Conservation (phyloP, 2,113 vertebrate species). For the Carollia perspicillata region DNA sequence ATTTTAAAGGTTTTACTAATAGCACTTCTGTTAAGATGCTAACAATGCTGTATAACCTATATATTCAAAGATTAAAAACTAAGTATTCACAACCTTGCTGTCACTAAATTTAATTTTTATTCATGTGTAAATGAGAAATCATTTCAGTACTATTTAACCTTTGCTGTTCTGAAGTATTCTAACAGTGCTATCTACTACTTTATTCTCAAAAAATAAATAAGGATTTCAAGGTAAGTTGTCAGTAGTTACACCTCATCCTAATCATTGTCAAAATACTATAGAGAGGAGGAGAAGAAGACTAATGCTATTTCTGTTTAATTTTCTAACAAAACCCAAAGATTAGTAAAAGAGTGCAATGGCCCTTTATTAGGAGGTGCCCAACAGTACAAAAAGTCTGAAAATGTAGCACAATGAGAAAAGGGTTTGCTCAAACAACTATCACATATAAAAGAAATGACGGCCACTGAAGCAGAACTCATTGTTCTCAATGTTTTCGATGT, state of each 20-base stretch:
- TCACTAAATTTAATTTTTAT: neutral
- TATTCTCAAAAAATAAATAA: conserved; percentile 16
- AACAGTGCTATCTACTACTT: neutral
- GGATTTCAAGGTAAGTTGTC: conserved; percentile 3
- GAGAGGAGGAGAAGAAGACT: neutral
- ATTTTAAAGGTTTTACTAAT: neutral
- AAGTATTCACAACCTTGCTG: neutral
- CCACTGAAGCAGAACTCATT: neutral
- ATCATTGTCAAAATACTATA: conserved; percentile 3
- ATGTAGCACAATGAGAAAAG: neutral
- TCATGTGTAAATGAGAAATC: neutral
- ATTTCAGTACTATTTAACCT: neutral
- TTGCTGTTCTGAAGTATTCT: neutral
- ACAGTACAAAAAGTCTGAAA: neutral
- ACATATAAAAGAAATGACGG: neutral
- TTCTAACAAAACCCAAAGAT: neutral
- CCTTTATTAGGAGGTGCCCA: neutral
- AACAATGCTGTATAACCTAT: neutral
- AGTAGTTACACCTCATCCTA: neutral
- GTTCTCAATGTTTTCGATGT: neutral
- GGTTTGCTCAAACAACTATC: neutral
- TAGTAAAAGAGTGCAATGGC: neutral
- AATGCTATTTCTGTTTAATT: neutral
- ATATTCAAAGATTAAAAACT: conserved; percentile 6
- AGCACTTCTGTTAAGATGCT: neutral